Conservation (phyloP, 2,888 invertebrate species). For the Parnassius orleans region DNA sequence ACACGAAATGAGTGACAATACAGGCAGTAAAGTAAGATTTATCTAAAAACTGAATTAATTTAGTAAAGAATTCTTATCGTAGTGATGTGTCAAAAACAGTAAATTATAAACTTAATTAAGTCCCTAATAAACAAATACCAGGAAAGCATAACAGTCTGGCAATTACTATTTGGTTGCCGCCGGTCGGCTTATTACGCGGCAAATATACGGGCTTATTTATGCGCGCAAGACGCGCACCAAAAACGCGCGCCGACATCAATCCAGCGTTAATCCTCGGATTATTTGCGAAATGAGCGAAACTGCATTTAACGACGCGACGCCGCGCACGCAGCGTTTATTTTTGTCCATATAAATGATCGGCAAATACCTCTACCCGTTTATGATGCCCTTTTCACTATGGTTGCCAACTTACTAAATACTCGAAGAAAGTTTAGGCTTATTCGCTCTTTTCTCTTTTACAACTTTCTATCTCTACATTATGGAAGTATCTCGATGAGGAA, state of each 20-base stretch:
- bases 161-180: constrained; percentile 51
- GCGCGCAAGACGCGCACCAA: constrained; percentile 51
- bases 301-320: constrained; percentile 60
- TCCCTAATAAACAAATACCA: constrained; percentile 44
- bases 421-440: too few relatives aligned
- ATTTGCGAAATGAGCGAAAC: constrained; percentile 62
- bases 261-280: constrained; percentile 62
- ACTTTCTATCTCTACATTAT: too few relatives aligned
- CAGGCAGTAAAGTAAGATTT: neutral
- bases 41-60: neutral
- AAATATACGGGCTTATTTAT: constrained; percentile 60
- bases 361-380: constrained; percentile 54
- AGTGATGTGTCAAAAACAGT: too few relatives aligned
- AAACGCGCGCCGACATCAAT: constrained; percentile 62
- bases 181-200: constrained; percentile 33
- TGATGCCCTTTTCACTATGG: constrained; percentile 48
- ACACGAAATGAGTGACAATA: neutral
- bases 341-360: constrained; percentile 53
- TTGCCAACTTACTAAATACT: constrained; percentile 12
- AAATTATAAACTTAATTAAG: constrained; percentile 33
- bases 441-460: too few relatives aligned
- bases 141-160: constrained; percentile 48
- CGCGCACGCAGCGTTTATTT: constrained; percentile 50
- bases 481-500: too few relatives aligned
- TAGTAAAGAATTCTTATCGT: too few relatives aligned